Base-by-base conservation (phyloP, 2,888 invertebrate genomes). In the Melinaea marsaeus region DNA sequence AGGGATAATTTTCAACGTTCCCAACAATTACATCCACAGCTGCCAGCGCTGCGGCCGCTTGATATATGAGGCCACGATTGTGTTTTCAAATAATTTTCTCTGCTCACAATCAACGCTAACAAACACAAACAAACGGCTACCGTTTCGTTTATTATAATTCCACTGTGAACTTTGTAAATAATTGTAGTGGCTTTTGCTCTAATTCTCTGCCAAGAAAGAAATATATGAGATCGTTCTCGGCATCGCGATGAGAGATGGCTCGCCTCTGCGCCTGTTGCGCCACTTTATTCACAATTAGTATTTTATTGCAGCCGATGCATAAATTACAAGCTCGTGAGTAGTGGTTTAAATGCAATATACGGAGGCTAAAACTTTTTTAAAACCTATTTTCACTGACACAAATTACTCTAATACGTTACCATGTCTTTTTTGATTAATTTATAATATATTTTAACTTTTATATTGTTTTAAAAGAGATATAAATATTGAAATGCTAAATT, bases 91-190 rank as follows among this genome's bases (percentile, higher is more conserved):
- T 87, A 85, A 85, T 88, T 82, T 78, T 79, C 74, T 75, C 73
- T 73, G 79, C 76, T 66, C 68, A 75, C 80, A 84, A 86, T 87
- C 85, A 87, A 86, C 84, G 84, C 81, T 83, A 80, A 80, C 80
- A 84, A 85, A 85, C 87, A 84, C 80, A 85, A 83, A 84, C 83
- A 85, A 87, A 85, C 82, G 81, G 77, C 78, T 73, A 73, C 77
- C 75, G 76, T 73, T 68, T 73, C 72, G 76, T 73, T 71, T 71
- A 76, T 77, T 77, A 80, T 84, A 85, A 87, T 82, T 83, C 79
- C 78, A 77, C 77, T 74, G 79, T 75, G 79, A 81, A 79, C 75
- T 80, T 81, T 81, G 79, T 86, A 85, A 87, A 86, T 87, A 86
- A 86, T 85, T 84, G 84, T 82, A 80, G 79, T 77, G 79, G 80